Percentiles rank a stretch among this genome's conserved stretches.
phyloP scores from a whole-genome alignment of 1,140 invertebrate genomes.

The Teleopsis dalmanni region DNA sequence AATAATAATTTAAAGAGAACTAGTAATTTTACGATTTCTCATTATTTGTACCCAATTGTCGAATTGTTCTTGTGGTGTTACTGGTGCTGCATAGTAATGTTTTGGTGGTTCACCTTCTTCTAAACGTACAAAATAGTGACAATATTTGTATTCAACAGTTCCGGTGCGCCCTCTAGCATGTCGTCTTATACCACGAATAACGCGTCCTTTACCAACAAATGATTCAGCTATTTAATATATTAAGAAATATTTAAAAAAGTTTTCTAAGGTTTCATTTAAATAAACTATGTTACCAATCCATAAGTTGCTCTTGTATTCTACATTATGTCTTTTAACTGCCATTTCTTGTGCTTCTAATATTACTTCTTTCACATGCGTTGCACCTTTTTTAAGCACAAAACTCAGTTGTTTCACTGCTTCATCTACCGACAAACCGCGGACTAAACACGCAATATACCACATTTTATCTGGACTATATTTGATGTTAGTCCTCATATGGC shows the following conservation, averaged over 20 bases:
- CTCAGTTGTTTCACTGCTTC: slow-evolving; percentile 86
- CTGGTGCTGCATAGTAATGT: slow-evolving; percentile 63
- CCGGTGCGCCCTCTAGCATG: slow-evolving; percentile 68
- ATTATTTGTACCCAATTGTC: slow-evolving; percentile 64
- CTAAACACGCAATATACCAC: slow-evolving; percentile 81
- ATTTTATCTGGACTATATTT: slow-evolving; percentile 87
- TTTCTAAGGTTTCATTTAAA: background rate
- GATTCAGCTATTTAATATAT: slow-evolving; percentile 70
- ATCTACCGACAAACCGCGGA: slow-evolving; percentile 87
- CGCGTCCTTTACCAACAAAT: slow-evolving; percentile 63
- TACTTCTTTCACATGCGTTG: slow-evolving; percentile 66
- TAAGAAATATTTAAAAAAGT: slow-evolving; percentile 6
- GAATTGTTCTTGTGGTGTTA: slow-evolving; percentile 63
- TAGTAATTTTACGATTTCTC: slow-evolving; percentile 60
- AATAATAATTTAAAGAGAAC: slow-evolving; percentile 54
- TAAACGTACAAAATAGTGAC: slow-evolving; percentile 81
- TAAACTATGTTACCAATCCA: slow-evolving; percentile 75
- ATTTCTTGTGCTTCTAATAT: slow-evolving; percentile 81
- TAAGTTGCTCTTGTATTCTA: slow-evolving; percentile 91
- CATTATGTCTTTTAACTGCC: slow-evolving; percentile 82
- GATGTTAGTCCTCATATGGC: slow-evolving; percentile 71
- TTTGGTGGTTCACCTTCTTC: slow-evolving; percentile 89
- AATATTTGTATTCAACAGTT: slow-evolving; percentile 68
- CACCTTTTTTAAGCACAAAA: slow-evolving; percentile 79
- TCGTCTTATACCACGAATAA: slow-evolving; percentile 73